These are phyloP conservation scores for Macrophya annulata DNA, from an alignment of 2,888 invertebrate genomes.

Conservation along the genomic window DNA sequence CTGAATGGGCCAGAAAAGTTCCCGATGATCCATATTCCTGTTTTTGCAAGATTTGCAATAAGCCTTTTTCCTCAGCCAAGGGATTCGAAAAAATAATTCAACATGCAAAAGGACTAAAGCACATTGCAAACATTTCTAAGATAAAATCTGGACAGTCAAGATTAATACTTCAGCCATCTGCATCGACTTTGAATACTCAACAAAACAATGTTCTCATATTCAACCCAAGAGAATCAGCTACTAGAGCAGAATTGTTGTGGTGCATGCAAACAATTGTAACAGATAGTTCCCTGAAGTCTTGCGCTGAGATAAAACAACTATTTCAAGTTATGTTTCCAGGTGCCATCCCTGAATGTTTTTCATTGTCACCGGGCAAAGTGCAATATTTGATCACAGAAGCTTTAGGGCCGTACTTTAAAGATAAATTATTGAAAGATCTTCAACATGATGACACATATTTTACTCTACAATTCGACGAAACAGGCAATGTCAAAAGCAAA, in stretches of 20 bases:
- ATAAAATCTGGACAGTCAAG: neutral
- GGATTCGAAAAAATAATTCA: neutral
- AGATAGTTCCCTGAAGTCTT: neutral
- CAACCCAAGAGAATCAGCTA: neutral
- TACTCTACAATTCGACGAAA: conserved; percentile 51
- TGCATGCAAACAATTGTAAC: neutral
- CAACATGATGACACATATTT: conserved; percentile 13
- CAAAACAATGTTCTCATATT: too few relatives aligned
- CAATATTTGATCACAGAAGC: conserved; percentile 25
- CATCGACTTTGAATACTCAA: neutral
- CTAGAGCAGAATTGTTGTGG: neutral
- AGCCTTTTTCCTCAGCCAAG: neutral
- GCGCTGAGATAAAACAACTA: conserved; percentile 37
- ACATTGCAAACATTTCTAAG: neutral
- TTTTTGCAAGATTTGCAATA: neutral
- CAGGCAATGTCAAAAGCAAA: conserved; percentile 39
- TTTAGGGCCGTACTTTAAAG: conserved; percentile 50
- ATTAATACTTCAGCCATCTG: neutral
- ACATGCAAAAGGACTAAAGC: neutral
- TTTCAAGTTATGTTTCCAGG: conserved; percentile 52
- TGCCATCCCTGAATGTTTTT: conserved; percentile 29
- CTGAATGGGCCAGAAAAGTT: neutral
- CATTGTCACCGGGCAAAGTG: conserved; percentile 32
- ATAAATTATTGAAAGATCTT: conserved; percentile 5
- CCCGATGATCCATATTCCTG: neutral